Evolutionary conservation across 2,797 vertebrate species (phyloP).

Genomic region (Bryconaethiops microstoma): DNA sequence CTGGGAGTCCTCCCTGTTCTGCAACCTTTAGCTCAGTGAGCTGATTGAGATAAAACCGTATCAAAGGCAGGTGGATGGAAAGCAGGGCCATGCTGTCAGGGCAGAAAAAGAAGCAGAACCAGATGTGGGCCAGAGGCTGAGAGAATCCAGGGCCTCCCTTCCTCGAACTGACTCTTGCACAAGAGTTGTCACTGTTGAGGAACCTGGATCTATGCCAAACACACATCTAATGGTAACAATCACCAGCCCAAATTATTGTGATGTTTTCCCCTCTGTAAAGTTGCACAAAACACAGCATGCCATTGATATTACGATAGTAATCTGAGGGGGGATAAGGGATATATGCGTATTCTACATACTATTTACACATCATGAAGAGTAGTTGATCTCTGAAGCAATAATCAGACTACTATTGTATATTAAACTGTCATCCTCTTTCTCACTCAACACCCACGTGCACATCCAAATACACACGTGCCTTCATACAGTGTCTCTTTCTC

Average conservation of each 20-base stretch:
- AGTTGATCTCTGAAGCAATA: not conserved
- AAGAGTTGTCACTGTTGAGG: conserved; percentile 37
- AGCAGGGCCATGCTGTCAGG: conserved; percentile 60
- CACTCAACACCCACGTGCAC: not conserved
- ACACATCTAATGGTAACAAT: conserved; percentile 34
- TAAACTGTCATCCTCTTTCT: not conserved
- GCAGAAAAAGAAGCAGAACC: conserved; percentile 70
- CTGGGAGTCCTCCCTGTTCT: conserved; percentile 35
- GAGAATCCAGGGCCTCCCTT: conserved; percentile 75
- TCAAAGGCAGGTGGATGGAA: conserved; percentile 64
- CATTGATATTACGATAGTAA: not conserved
- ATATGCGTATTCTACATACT: not conserved
- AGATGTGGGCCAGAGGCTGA: conserved; percentile 77
- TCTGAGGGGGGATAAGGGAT: not conserved
- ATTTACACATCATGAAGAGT: not conserved
- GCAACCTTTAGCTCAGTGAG: conserved; percentile 46
- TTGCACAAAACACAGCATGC: not conserved
- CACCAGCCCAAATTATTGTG: conserved; percentile 14
- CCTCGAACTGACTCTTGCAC: conserved; percentile 58
- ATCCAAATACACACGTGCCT: conserved; percentile 1
- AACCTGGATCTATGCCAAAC: conserved; percentile 21
- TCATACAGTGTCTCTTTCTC: conserved; percentile 15
- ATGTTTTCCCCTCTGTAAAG: conserved; percentile 12
- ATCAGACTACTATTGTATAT: not conserved
- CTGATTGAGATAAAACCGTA: conserved; percentile 55